A percentile compares a stretch with the other conserved stretches of the same genome.
Conservation (phyloP, 2,113 vertebrate genomes). For the Engraulis encrasicolus region DNA sequence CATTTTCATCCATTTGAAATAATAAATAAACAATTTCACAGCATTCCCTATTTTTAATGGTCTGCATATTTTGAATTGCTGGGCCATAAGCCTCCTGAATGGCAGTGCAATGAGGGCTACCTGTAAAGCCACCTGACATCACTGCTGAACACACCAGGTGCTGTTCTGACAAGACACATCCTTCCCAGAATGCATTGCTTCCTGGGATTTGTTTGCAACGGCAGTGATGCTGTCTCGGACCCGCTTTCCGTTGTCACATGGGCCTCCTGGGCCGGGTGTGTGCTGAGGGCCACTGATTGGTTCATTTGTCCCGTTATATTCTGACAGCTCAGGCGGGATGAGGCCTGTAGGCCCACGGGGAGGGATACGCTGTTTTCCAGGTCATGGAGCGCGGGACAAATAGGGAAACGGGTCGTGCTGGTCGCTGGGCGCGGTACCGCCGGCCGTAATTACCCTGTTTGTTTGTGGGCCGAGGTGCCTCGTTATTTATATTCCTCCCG, state of each 20-base stretch:
- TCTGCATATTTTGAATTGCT: not conserved
- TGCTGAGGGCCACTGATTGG: not conserved
- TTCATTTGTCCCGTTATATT: not conserved
- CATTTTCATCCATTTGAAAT: too few species aligned
- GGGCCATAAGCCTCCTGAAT: not conserved
- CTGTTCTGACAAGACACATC: not conserved
- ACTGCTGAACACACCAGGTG: not conserved
- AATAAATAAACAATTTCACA: not conserved
- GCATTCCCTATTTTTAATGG: not conserved
- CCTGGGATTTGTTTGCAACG: not conserved
- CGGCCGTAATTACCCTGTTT: conserved; percentile 75
- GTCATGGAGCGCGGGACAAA: not conserved
- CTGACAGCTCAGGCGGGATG: not conserved
- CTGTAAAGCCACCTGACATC: not conserved
- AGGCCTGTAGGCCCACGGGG: not conserved
- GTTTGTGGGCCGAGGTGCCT: conserved; percentile 64
- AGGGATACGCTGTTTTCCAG: not conserved
- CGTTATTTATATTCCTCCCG: conserved; percentile 69
- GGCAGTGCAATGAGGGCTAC: not conserved
- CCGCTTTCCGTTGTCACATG: not conserved
- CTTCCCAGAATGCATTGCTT: not conserved
- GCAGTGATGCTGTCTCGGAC: not conserved
- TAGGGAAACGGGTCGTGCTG: not conserved
- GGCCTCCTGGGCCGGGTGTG: not conserved
- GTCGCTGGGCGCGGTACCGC: conserved; percentile 41